Conservation (phyloP, 2,797 vertebrate species). For the Paramormyrops hopkinsi region DNA sequence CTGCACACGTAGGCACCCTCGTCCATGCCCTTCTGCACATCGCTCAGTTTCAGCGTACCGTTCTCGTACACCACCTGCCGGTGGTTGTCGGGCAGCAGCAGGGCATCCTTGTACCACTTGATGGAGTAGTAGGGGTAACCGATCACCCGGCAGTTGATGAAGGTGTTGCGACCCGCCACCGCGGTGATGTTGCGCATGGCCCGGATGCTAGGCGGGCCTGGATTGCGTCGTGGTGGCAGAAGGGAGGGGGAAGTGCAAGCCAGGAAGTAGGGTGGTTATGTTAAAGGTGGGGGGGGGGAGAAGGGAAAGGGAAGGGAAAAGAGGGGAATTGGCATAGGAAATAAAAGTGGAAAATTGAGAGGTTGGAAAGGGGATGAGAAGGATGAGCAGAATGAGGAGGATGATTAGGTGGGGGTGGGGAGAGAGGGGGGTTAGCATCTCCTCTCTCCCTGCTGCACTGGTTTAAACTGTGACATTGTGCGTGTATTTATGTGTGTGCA, state of each 20-base stretch:
- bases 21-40: conserved; percentile 96
- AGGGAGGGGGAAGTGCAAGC: conserved; percentile 44
- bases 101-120: conserved; percentile 94
- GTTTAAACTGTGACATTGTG: not conserved
- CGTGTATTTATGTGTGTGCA: not conserved
- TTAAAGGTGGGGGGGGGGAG: conserved; percentile 27
- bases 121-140: conserved; percentile 98
- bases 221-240: not conserved
- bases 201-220: conserved; percentile 87
- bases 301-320: not conserved
- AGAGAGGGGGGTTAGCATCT: conserved; percentile 36
- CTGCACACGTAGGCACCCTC: conserved; percentile 96
- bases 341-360: conserved; percentile 27
- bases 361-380: conserved; percentile 28
- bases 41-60: conserved; percentile 89
- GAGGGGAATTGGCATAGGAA: conserved; percentile 16
- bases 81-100: conserved; percentile 93
- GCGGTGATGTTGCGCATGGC: conserved; percentile 93
- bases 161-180: conserved; percentile 88
- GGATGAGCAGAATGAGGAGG: not conserved
- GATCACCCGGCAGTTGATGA: conserved; percentile 95
- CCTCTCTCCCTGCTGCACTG: conserved; percentile 19
- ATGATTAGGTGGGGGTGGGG: conserved; percentile 19
- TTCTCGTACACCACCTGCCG: conserved; percentile 97
- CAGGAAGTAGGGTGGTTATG: not conserved